These are phyloP conservation scores for Heterotilapia buettikoferi DNA, from an alignment of 2,113 vertebrate species.

Conservation along the genomic window DNA sequence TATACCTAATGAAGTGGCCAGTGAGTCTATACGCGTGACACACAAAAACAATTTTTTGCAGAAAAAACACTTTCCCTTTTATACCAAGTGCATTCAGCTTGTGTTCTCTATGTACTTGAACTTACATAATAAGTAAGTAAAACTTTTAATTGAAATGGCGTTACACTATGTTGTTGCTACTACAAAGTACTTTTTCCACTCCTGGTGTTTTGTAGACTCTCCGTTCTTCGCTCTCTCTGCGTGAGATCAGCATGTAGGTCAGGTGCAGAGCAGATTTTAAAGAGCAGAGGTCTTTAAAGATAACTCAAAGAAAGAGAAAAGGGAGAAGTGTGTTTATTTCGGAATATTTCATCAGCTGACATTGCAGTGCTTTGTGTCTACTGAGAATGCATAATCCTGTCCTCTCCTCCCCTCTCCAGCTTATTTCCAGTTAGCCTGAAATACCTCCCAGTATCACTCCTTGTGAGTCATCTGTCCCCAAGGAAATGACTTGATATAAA, in stretches of 20 bases:
- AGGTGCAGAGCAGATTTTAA: not conserved
- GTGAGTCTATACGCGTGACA: not conserved
- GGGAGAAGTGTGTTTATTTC: constrained; percentile 32
- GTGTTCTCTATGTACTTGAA: not conserved
- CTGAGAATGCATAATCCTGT: constrained; percentile 16
- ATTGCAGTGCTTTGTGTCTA: not conserved
- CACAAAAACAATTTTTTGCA: not conserved
- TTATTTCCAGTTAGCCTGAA: constrained; percentile 20
- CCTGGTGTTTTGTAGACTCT: not conserved
- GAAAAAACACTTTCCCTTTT: not conserved
- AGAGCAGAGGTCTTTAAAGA: constrained; percentile 17
- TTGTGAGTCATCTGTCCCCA: constrained; percentile 60
- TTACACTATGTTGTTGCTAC: not conserved
- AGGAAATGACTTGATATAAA: constrained; percentile 63
- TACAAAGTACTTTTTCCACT: not conserved
- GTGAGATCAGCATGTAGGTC: constrained; percentile 9
- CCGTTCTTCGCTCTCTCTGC: not conserved
- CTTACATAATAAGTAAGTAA: not conserved
- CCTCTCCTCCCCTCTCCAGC: not conserved
- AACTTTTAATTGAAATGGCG: not conserved
- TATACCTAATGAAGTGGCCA: not conserved
- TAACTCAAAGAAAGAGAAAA: not conserved
- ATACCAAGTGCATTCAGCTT: not conserved
- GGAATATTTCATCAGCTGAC: constrained; percentile 38
- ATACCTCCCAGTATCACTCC: constrained; percentile 38